Conservation (phyloP, 2,113 vertebrate genomes). For the Epinephelus cyanopodus region DNA sequence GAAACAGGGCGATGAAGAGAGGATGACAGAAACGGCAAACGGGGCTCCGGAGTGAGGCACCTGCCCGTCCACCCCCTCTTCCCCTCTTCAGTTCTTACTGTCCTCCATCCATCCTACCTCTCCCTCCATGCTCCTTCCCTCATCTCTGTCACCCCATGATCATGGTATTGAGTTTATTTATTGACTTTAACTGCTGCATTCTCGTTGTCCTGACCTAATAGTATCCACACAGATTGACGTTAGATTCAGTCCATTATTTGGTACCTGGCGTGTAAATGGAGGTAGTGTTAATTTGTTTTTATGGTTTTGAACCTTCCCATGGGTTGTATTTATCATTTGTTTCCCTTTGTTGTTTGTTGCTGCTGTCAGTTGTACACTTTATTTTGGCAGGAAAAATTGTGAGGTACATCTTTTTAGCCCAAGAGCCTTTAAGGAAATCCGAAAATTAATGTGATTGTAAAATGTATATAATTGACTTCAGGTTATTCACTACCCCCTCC, state of each 20-base stretch:
- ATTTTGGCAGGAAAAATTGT: neutral
- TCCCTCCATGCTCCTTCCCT: neutral
- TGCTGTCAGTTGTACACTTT: slow-evolving; percentile 16
- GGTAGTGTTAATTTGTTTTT: neutral
- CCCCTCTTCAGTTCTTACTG: neutral
- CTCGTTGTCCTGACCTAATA: slow-evolving; percentile 25
- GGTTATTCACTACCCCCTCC: slow-evolving; percentile 2
- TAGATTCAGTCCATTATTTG: slow-evolving; percentile 40
- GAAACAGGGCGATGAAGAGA: slow-evolving; percentile 91
- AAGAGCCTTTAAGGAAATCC: slow-evolving; percentile 60
- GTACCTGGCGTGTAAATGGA: slow-evolving; percentile 25
- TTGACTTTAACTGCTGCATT: slow-evolving; percentile 35
- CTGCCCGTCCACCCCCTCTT: neutral
- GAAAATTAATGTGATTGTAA: slow-evolving; percentile 56
- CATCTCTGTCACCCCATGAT: slow-evolving; percentile 24
- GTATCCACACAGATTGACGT: slow-evolving; percentile 13
- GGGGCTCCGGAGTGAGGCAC: slow-evolving; percentile 83
- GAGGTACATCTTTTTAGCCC: slow-evolving; percentile 5
- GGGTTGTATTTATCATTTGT: slow-evolving; percentile 25
- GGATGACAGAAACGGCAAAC: slow-evolving; percentile 81
- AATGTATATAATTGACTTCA: slow-evolving; percentile 46
- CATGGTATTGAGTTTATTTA: slow-evolving; percentile 46
- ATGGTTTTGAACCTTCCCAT: slow-evolving; percentile 4
- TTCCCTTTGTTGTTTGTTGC: slow-evolving; percentile 14
- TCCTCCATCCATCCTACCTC: slow-evolving; percentile 38